A percentile compares a stretch with the other conserved stretches of the same genome.
Conservation (phyloP, 1,140 invertebrate species). For the Asobara japonica region DNA sequence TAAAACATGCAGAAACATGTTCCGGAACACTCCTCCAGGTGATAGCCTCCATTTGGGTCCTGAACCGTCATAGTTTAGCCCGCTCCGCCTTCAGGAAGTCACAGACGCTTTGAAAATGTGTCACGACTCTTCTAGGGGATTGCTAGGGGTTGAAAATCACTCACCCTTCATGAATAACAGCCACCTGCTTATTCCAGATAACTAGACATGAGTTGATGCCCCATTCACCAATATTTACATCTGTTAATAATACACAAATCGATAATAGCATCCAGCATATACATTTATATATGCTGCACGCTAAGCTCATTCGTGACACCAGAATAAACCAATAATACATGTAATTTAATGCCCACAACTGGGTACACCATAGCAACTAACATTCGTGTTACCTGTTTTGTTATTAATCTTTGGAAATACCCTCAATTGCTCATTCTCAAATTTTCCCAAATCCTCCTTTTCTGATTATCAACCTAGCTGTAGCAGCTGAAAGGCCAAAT, state of each 20-base stretch:
- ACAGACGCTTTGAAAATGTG: too few relatives aligned
- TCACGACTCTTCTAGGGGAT: too few relatives aligned
- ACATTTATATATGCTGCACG: background rate
- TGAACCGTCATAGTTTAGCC: too few relatives aligned
- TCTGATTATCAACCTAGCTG: background rate
- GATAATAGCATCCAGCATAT: background rate
- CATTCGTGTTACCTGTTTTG: background rate
- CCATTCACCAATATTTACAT: too few relatives aligned
- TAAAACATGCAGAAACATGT: too few relatives aligned
- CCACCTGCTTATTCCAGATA: too few relatives aligned
- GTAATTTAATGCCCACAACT: background rate
- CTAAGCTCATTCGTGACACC: slow-evolving; percentile 11
- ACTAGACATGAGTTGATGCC: too few relatives aligned
- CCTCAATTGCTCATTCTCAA: background rate
- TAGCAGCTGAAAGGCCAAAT: background rate
- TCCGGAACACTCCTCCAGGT: too few relatives aligned
- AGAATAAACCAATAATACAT: background rate
- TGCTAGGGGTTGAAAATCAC: too few relatives aligned
- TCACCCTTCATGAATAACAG: too few relatives aligned
- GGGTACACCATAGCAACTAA: background rate
- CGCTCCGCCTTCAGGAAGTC: too few relatives aligned
- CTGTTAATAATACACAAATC: background rate
- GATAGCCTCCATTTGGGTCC: too few relatives aligned
- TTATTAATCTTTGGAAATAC: background rate
- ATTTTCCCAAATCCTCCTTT: background rate